Evolutionary conservation across 2,888 invertebrate species (phyloP).

Genomic region (Drosophila parthenogenetica): DNA sequence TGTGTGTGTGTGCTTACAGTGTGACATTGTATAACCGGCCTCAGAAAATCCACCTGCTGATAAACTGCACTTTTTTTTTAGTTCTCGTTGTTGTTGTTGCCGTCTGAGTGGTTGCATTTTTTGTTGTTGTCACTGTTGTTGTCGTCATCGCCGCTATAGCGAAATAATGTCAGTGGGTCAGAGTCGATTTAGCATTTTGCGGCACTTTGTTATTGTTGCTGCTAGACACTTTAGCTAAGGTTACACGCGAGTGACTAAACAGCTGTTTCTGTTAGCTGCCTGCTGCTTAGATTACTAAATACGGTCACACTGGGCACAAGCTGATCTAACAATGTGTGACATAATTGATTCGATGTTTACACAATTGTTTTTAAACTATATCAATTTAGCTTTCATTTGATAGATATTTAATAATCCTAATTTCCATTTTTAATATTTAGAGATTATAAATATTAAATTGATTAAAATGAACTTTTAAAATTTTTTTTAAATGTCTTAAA

Average conservation of each 20-base stretch:
- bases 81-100: conserved; percentile 13
- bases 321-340: conserved; percentile 5
- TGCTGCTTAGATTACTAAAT: conserved; percentile 12
- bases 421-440: no score
- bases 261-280: conserved; percentile 50
- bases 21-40: conserved; percentile 53
- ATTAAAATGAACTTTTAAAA: no score
- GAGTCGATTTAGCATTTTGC: conserved; percentile 81
- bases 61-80: conserved; percentile 61
- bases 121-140: conserved; percentile 19
- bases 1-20: conserved; percentile 15
- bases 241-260: conserved; percentile 46
- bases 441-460: no score
- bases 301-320: conserved; percentile 45
- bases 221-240: conserved; percentile 48
- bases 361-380: background rate
- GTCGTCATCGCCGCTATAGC: conserved; percentile 50
- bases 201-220: conserved; percentile 11
- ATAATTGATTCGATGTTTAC: background rate
- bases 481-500: no score
- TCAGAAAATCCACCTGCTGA: conserved; percentile 70
- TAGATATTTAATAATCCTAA: no score
- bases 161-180: conserved; percentile 85
- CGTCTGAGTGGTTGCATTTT: conserved; percentile 43
- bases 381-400: background rate